Conservation (phyloP, 2,888 invertebrate species). For the Salpingus planirostris region DNA sequence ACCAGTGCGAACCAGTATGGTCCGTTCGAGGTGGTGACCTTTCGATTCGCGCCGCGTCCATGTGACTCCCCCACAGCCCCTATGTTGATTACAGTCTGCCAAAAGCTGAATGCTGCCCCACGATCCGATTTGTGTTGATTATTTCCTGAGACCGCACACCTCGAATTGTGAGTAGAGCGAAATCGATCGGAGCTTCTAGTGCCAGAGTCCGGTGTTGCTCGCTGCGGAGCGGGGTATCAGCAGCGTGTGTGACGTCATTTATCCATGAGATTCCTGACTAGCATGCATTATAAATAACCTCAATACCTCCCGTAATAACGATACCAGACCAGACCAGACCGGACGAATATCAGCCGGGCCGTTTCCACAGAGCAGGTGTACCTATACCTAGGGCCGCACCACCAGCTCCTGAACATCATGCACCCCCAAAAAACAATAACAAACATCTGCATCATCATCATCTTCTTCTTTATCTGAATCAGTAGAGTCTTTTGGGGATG, state of each 20-base stretch:
- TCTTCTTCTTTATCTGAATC: no score
- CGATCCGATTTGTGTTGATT: constrained; percentile 4
- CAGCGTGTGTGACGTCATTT: constrained; percentile 33
- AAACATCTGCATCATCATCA: no score
- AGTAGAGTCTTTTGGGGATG: no score
- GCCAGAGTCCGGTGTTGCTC: constrained; percentile 28
- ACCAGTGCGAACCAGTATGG: constrained; percentile 21
- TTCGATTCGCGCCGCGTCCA: constrained; percentile 5
- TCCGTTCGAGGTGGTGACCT: constrained; percentile 13
- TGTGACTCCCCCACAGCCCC: neutral
- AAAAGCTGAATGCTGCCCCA: neutral
- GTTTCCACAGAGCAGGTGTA: constrained; percentile 9
- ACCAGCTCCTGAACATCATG: neutral
- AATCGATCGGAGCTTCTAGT: constrained; percentile 34
- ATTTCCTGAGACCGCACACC: constrained; percentile 20
- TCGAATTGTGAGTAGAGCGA: constrained; percentile 26
- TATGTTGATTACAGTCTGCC: no score
- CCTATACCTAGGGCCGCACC: no score
- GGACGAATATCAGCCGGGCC: constrained; percentile 8
- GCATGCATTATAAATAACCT: constrained; percentile 38
- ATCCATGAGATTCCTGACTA: constrained; percentile 36
- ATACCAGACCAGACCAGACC: constrained; percentile 6
- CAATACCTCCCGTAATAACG: constrained; percentile 17
- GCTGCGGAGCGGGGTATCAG: constrained; percentile 24
- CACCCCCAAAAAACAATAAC: no score